A percentile compares a stretch with the other conserved stretches of the same genome.
phyloP scores from a whole-genome alignment of 2,888 invertebrate genomes.

The Apantesis nais region DNA sequence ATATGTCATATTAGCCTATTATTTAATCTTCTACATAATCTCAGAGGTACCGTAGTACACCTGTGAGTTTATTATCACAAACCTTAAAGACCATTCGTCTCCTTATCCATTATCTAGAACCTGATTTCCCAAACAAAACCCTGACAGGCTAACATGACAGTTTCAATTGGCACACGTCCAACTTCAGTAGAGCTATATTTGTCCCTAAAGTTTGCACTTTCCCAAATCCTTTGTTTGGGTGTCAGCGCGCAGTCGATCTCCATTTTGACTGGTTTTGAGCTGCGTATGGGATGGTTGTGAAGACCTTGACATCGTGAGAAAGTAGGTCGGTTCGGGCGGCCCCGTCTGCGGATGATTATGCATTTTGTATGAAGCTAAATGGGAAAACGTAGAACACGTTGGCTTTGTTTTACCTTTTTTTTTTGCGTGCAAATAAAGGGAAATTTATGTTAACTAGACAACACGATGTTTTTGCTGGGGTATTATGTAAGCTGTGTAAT shows the following conservation, averaged over 20 bases:
- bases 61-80: background rate
- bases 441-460: conserved; percentile 32
- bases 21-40: background rate
- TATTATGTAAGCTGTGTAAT: conserved; percentile 27
- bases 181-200: conserved; percentile 47
- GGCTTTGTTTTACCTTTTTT: conserved; percentile 35
- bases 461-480: conserved; percentile 25
- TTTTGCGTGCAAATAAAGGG: conserved; percentile 25
- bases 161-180: conserved; percentile 49
- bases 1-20: background rate
- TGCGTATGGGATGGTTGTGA: conserved; percentile 43
- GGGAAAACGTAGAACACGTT: conserved; percentile 45
- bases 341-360: conserved; percentile 56
- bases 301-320: conserved; percentile 58
- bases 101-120: conserved; percentile 7
- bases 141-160: conserved; percentile 42
- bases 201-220: conserved; percentile 43
- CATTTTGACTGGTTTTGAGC: conserved; percentile 41
- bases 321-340: conserved; percentile 57
- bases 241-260: conserved; percentile 40
- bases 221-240: conserved; percentile 49
- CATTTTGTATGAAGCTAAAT: conserved; percentile 60
- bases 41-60: background rate
- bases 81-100: conserved; percentile 4
- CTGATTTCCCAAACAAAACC: conserved; percentile 38